A percentile compares a stretch with the other conserved stretches of the same genome.
Conservation (phyloP, 2,888 invertebrate species). For the Conus canariensis region DNA sequence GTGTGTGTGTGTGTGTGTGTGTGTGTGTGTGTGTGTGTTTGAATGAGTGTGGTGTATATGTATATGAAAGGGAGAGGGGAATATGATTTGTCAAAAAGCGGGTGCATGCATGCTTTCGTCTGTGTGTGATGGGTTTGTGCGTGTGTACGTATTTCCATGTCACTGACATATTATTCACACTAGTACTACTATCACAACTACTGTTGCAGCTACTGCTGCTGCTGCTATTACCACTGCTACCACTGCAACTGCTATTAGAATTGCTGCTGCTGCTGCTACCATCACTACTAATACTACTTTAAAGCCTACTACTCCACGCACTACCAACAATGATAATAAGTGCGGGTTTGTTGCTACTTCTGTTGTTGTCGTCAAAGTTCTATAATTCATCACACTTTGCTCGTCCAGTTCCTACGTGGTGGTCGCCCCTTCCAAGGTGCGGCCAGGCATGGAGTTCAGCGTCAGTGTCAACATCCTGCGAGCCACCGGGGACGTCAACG, state of each 20-base stretch:
- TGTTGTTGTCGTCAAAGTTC: not conserved
- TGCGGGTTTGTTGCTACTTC: not conserved
- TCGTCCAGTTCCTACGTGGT: slow-evolving; percentile 65
- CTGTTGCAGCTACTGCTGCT: too few species aligned
- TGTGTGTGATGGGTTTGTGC: not conserved
- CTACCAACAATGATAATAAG: too few species aligned
- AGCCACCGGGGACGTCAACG: slow-evolving; percentile 45
- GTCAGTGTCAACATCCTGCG: slow-evolving; percentile 75
- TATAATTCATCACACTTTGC: not conserved
- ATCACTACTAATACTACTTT: too few species aligned
- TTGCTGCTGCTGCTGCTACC: too few species aligned
- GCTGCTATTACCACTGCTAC: too few species aligned
- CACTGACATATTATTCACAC: not conserved
- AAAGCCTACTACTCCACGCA: too few species aligned
- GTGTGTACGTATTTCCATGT: not conserved
- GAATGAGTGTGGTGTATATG: too few species aligned
- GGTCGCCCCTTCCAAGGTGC: slow-evolving; percentile 72
- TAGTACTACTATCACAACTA: too few species aligned
- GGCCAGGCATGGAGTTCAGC: slow-evolving; percentile 74
- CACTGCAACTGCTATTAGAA: too few species aligned
- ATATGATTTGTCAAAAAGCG: too few species aligned
- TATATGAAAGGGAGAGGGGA: too few species aligned
- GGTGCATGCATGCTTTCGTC: too few species aligned
- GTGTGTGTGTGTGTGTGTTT: slow-evolving; percentile 26
- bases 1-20: slow-evolving; percentile 1